A percentile compares a stretch with the other conserved stretches of the same genome.
phyloP scores from a whole-genome alignment of 2,797 vertebrate genomes.

The Paedocypris micromegethes region DNA sequence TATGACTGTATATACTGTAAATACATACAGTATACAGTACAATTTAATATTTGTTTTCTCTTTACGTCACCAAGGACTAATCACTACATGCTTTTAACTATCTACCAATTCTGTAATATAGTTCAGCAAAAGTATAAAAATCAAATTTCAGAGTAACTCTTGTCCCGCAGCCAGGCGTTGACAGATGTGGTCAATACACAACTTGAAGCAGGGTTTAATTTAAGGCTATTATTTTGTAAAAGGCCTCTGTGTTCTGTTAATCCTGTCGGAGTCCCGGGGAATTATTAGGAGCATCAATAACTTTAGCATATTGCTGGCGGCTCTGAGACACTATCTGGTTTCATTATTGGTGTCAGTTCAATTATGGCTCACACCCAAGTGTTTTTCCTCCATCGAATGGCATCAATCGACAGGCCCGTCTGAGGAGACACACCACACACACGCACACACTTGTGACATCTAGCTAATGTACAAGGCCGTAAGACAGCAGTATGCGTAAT shows the following conservation, averaged over 20 bases:
- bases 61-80: no score
- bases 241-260: slow-evolving; percentile 47
- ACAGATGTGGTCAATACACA: slow-evolving; percentile 50
- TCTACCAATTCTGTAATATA: no score
- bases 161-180: slow-evolving; percentile 25
- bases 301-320: slow-evolving; percentile 87
- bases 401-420: slow-evolving; percentile 91
- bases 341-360: slow-evolving; percentile 98
- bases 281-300: slow-evolving; percentile 99
- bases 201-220: slow-evolving; percentile 51
- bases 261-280: slow-evolving; percentile 71
- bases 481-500: slow-evolving; percentile 97
- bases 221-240: slow-evolving; percentile 49
- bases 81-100: no score
- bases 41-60: no score
- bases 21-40: no score
- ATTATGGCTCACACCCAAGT: slow-evolving; percentile 99
- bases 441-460: slow-evolving; percentile 77
- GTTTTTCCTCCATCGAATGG: slow-evolving; percentile 95
- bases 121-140: no score
- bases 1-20: no score
- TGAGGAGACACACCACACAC: slow-evolving; percentile 73
- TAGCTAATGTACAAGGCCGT: slow-evolving; percentile 89
- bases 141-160: slow-evolving; percentile 25
- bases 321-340: slow-evolving; percentile 91